Evolutionary conservation across 2,797 vertebrate genomes (phyloP).

Genomic region (Apodemus agrarius): DNA sequence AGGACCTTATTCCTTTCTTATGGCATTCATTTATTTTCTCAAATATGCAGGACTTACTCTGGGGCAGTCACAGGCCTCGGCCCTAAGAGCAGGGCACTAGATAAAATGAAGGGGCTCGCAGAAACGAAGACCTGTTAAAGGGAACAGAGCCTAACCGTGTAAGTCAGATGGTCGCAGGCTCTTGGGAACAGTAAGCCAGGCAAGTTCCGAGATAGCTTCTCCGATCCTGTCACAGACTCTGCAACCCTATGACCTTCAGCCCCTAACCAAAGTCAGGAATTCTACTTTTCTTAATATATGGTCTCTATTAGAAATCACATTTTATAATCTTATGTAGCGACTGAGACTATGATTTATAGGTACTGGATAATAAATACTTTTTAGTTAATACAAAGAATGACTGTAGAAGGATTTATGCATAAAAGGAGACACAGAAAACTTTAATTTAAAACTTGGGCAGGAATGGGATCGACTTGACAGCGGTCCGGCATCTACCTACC

Average conservation of each 20-base stretch:
- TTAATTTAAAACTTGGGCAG: slow-evolving; percentile 14
- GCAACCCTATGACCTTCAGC: not conserved
- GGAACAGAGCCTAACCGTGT: not conserved
- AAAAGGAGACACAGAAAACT: not conserved
- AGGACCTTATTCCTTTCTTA: not conserved
- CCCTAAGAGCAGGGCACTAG: not conserved
- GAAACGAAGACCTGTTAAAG: not conserved
- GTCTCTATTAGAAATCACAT: slow-evolving; percentile 6
- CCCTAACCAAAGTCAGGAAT: not conserved
- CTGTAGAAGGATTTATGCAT: not conserved
- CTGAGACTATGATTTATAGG: not conserved
- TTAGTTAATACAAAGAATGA: not conserved
- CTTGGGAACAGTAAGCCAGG: not conserved
- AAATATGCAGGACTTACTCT: not conserved
- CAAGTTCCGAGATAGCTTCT: not conserved
- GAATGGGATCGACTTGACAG: not conserved
- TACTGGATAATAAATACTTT: slow-evolving; percentile 21
- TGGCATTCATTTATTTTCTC: not conserved
- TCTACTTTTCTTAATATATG: not conserved
- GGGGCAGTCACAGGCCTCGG: not conserved
- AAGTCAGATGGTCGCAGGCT: not conserved
- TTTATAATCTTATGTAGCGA: not conserved
- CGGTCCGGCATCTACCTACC: not conserved
- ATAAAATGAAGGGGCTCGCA: not conserved
- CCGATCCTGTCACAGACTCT: not conserved